Evolutionary conservation across 2,888 invertebrate genomes (phyloP), one percentile per base, ranked within the genome.

Genomic region (Limnephilus auricula): DNA sequence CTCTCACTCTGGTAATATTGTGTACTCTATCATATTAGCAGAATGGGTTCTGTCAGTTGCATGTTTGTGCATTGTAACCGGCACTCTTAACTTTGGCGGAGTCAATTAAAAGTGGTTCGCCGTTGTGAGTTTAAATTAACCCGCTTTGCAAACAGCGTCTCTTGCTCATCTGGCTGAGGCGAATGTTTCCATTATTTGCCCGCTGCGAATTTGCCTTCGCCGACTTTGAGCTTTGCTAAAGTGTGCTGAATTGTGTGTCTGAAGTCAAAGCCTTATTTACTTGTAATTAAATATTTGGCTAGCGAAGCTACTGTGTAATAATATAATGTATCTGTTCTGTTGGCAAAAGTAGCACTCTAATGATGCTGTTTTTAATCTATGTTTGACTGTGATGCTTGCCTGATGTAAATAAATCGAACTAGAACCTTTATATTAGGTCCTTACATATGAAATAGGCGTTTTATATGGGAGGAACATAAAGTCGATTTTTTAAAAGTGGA

Each of bases 41-140:
- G 65, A n/a, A 65, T 65, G 25, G 25, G 65, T 65, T 65, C 25
- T 65, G 25, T 65, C 65, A 65, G 65, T 25, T 65, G 65, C 65
- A 65, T 65, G 25, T 65, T 65, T 65, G 65, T 18, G 50, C 50
- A 50, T 65, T 65, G n/a, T 65, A 65, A 25, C 65, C 65, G 9
- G 65, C 25, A 65, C 65, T 65, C 80, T 80, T 32, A 80, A 80
- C 84, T 84, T 84, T 12, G 32, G 84, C 32, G 12, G 31, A 84
- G 84, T 84, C 84, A 84, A 84, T 84, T 84, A 84, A 84, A 84
- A 84, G 84, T 32, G 84, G 84, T 84, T 34, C 84, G 37, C 84
- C 34, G n/a, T 84, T 34, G 84, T 32, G 80, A 80, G 32, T 80
- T 80, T 37, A 84, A 84, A 40, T 84, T n/a, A 84, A n/a, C 84